Evolutionary conservation across 2,797 vertebrate genomes (phyloP), one percentile per base, ranked within the genome.

Genomic region (Cichlasoma orientale): DNA sequence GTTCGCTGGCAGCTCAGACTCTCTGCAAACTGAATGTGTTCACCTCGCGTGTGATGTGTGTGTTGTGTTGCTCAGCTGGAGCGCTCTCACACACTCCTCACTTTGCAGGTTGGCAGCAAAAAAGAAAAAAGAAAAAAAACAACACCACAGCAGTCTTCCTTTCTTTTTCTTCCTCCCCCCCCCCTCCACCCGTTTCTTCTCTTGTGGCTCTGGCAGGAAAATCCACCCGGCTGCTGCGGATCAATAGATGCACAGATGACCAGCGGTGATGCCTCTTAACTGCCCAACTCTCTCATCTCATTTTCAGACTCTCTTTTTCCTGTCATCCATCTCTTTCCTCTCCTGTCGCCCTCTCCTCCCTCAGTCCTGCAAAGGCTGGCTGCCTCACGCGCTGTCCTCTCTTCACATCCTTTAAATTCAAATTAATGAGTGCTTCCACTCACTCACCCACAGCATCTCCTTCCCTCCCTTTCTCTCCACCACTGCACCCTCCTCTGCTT

Each of bases 351-450:
- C 54, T 27, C 61, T 82, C 68, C 54, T 72, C 74, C 41, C 52
- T 79, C 66, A 1, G 50, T 72, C 75, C 73, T 25, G 29, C 53
- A 1, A 44, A 52, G 16, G 25, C 74, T 53, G 59, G 36, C 80
- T 56, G 66, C 50, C 21, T 54, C 10, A 4, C 61, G 80, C 73
- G 13, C 74, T 0, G 31, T 74, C 78, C 78, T 76, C 84, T 84
- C 78, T 4, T 83, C 87, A 71, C 89, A 83, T 92, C 84, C 85
- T 88, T 78, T 86, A 77, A 83, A 86, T 80, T 87, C 73, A 70
- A 89, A 85, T 90, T 88, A 92, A 93, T 77, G 79, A 91, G 85
- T n/a, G 41, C 82, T 71, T 89, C 82, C 82, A 73, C 84, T 88
- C 78, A 56, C 78, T 82, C 77, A 75, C 66, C 73, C 82, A 57